These are phyloP conservation scores for Sphyrna mokarran DNA, from an alignment of 2,113 vertebrate genomes.

Conservation along the genomic window DNA sequence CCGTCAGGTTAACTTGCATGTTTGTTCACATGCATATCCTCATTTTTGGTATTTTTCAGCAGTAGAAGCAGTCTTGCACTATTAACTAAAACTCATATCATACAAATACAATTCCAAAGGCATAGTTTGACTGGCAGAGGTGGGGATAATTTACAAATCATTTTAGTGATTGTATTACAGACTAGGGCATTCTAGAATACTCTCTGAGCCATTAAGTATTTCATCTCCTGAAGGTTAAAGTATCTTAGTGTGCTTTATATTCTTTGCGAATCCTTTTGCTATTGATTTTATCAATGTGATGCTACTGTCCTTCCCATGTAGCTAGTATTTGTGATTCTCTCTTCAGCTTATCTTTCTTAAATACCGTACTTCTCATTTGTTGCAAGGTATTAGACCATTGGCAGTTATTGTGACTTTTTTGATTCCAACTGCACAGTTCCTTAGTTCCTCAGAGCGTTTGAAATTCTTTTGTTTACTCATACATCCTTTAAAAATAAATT, in stretches of 20 bases:
- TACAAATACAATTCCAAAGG: neutral
- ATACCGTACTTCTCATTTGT: neutral
- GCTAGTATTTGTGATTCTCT: neutral
- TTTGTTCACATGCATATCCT: no score
- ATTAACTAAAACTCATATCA: neutral
- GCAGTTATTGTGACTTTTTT: conserved; percentile 45
- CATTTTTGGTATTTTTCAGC: neutral
- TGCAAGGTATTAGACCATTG: neutral
- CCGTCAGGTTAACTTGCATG: neutral
- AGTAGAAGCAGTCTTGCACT: neutral
- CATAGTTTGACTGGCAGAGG: neutral
- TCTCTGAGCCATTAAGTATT: neutral
- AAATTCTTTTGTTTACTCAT: conserved; percentile 47
- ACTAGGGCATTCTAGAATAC: neutral
- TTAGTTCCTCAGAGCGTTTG: neutral
- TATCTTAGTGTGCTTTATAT: neutral
- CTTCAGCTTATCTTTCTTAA: neutral
- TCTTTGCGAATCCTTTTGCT: neutral
- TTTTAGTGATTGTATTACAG: neutral
- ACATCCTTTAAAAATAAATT: conserved; percentile 49
- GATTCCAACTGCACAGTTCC: neutral
- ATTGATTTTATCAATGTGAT: neutral
- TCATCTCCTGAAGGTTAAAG: neutral
- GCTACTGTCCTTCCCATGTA: neutral
- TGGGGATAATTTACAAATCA: neutral